These are phyloP conservation scores for Nyctereutes procyonoides DNA, from an alignment of 2,113 vertebrate genomes.

Conservation along the genomic window DNA sequence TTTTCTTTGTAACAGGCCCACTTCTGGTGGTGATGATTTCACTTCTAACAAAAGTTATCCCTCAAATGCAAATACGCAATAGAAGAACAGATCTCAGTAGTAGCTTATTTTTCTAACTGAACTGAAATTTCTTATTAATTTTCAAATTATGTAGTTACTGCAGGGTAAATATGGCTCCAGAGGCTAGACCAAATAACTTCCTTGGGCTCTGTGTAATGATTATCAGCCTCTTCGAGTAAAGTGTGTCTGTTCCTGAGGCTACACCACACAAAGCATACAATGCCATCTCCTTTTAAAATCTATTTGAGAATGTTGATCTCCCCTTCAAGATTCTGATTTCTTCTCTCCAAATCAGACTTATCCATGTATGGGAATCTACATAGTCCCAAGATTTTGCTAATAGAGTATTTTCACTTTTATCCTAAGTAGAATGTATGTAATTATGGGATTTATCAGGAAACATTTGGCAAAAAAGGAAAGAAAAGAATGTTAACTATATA, in stretches of 20 bases:
- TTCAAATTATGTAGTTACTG: not conserved
- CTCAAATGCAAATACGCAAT: not conserved
- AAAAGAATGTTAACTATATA: constrained; percentile 84
- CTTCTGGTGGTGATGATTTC: constrained; percentile 39
- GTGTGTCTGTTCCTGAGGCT: not conserved
- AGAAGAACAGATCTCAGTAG: constrained; percentile 22
- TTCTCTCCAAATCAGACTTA: not conserved
- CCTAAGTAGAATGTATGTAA: constrained; percentile 64
- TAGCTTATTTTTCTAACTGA: constrained; percentile 38
- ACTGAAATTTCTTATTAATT: not conserved
- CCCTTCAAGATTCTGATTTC: constrained; percentile 33
- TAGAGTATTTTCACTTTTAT: constrained; percentile 62
- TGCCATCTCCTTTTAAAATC: not conserved
- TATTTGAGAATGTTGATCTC: not conserved
- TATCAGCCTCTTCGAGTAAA: not conserved
- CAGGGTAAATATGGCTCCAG: not conserved
- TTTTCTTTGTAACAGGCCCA: not conserved
- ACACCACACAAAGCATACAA: not conserved
- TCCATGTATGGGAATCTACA: not conserved
- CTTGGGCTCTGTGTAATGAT: not conserved
- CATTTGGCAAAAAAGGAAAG: constrained; percentile 83
- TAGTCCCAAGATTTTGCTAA: constrained; percentile 46
- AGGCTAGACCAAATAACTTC: not conserved
- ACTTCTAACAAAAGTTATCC: not conserved
- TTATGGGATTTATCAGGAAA: constrained; percentile 79